These are phyloP conservation scores for Manacus vitellinus DNA, from an alignment of 2,113 vertebrate genomes.

Conservation along the genomic window DNA sequence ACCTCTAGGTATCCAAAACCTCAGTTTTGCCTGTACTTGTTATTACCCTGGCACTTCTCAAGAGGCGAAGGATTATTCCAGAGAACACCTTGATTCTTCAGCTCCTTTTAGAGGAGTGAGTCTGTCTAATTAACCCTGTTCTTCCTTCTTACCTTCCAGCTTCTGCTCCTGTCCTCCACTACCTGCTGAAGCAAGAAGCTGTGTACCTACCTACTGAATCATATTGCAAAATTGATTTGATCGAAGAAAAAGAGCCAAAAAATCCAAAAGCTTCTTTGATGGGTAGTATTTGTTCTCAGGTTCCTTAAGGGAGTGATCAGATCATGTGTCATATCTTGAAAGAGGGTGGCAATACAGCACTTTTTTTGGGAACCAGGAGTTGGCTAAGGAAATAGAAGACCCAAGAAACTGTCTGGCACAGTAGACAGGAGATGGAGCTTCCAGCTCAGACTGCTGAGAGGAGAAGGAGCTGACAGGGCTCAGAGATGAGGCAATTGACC, in stretches of 20 bases:
- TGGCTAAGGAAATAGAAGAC: not conserved
- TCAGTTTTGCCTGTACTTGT: not conserved
- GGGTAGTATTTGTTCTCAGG: not conserved
- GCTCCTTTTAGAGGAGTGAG: not conserved
- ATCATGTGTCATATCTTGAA: not conserved
- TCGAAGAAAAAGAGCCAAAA: not conserved
- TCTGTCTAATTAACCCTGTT: not conserved
- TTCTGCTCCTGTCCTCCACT: not conserved
- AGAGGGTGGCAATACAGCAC: not conserved
- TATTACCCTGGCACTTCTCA: not conserved
- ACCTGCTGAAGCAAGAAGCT: not conserved
- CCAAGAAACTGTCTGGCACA: not conserved
- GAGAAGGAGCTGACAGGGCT: not conserved
- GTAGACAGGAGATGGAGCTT: not conserved
- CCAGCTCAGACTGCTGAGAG: not conserved
- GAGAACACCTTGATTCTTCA: not conserved
- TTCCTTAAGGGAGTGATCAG: not conserved
- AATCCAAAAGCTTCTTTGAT: not conserved
- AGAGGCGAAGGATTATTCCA: not conserved
- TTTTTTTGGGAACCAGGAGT: not conserved
- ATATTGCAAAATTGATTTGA: not conserved
- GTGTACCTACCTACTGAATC: not conserved
- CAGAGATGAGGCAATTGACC: not conserved
- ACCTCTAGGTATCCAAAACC: not conserved
- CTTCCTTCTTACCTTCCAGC: not conserved